Evolutionary conservation across 2,113 vertebrate genomes (phyloP), one percentile per base, ranked within the genome.

Genomic region (Gambusia holbrooki): DNA sequence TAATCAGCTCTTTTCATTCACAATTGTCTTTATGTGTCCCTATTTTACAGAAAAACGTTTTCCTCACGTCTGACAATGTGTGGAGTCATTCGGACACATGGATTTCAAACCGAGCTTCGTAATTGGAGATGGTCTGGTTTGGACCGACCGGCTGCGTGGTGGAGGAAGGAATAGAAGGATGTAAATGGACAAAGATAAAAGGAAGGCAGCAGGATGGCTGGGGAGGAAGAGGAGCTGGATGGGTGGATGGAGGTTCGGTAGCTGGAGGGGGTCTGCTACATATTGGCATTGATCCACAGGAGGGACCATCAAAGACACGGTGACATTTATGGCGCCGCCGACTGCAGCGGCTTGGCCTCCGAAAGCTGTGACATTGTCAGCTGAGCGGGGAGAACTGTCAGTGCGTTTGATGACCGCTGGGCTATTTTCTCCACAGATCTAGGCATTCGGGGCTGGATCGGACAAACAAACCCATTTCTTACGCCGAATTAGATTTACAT

Each of bases 271-370:
- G 77, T 84, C 79, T 72, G 83, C 83, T 84, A 85, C 86, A 88
- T 90, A 90, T 90, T 88, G 90, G 79, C 88, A 92, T 93, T 72
- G 88, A 93, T 92, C 90, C 90, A 86, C 80, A 48, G 88, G 87
- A 87, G 85, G 89, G 75, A 73, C 83, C 87, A 91, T 91, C 87
- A 88, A 89, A 91, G 87, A 80, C 6, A 71, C 80, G 71, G 65
- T 91, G 90, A 91, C 91, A 92, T 93, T 93, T 89, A 92, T 84
- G 84, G 86, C 25, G 62, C 68, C 28, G 42, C 69, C 37, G 48
- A 83, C 81, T 73, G 81, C 15, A 40, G 62, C 29, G 61, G 67
- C 33, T 58, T 45, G 85, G 76, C 87, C 79, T 70, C 72, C 67
- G 83, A 66, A 80, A 87, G 79, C 88, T 4, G 67, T 69, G 79